These are phyloP conservation scores for Zingel zingel DNA, from an alignment of 2,113 vertebrate genomes.

Conservation along the genomic window DNA sequence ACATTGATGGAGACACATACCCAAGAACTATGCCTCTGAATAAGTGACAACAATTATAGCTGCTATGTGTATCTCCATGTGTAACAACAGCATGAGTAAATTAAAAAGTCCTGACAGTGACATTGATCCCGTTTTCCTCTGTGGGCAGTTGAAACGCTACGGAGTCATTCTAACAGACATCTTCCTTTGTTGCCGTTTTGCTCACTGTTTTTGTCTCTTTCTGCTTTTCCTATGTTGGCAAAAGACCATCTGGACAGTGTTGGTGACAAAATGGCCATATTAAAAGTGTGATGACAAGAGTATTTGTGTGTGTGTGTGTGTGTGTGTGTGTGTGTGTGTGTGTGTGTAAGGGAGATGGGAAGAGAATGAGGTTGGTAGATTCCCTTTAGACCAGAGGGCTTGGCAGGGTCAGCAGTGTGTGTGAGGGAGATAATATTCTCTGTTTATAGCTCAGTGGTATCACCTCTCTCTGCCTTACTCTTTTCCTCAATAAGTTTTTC, in stretches of 20 bases:
- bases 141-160: slow-evolving; percentile 55
- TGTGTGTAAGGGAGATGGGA: slow-evolving; percentile 47
- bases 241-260: slow-evolving; percentile 31
- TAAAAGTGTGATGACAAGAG: slow-evolving; percentile 53
- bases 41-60: slow-evolving; percentile 72
- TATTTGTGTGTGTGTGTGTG: background rate
- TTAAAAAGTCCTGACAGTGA: slow-evolving; percentile 67
- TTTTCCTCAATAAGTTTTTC: slow-evolving; percentile 21
- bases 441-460: slow-evolving; percentile 52
- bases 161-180: slow-evolving; percentile 56
- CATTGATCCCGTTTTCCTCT: slow-evolving; percentile 71
- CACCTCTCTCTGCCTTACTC: slow-evolving; percentile 18
- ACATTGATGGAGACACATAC: slow-evolving; percentile 48
- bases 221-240: slow-evolving; percentile 17
- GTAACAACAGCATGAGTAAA: slow-evolving; percentile 66
- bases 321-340: slow-evolving; percentile 4
- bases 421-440: slow-evolving; percentile 70
- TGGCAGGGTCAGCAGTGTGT: slow-evolving; percentile 67
- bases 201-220: slow-evolving; percentile 29
- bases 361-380: slow-evolving; percentile 55
- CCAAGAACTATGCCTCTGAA: slow-evolving; percentile 51
- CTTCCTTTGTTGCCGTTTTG: slow-evolving; percentile 57
- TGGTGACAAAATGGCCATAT: slow-evolving; percentile 57
- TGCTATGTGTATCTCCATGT: slow-evolving; percentile 57
- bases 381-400: slow-evolving; percentile 65